These are phyloP conservation scores for Geophilus truncorum DNA, from an alignment of 2,888 invertebrate genomes.

Conservation along the genomic window DNA sequence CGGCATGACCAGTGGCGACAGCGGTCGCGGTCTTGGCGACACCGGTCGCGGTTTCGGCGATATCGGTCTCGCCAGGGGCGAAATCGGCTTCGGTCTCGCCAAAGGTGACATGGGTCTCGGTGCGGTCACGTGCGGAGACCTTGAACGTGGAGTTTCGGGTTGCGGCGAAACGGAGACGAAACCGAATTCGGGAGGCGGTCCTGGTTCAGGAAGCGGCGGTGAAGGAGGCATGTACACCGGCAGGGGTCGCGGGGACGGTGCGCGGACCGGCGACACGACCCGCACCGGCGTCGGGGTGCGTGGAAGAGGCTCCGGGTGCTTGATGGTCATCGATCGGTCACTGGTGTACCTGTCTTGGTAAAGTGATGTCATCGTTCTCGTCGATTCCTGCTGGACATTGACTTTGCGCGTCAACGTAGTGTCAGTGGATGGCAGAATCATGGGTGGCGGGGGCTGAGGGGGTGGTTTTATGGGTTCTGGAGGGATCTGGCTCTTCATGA, in stretches of 20 bases:
- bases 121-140: not conserved
- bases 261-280: not conserved
- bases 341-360: not conserved
- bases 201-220: constrained; percentile 52
- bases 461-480: constrained; percentile 44
- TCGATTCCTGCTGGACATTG: not conserved
- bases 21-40: too few relatives aligned
- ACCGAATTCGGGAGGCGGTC: constrained; percentile 57
- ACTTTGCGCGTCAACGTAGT: not conserved
- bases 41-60: not conserved
- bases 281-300: not conserved
- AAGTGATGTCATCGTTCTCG: constrained; percentile 52
- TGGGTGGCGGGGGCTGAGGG: constrained; percentile 53
- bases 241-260: not conserved
- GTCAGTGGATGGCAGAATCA: constrained; percentile 40
- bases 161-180: constrained; percentile 28
- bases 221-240: not conserved
- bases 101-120: not conserved
- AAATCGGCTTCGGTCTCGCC: constrained; percentile 51
- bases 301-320: too few relatives aligned
- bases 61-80: constrained; percentile 54
- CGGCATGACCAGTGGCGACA: not conserved
- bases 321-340: too few relatives aligned
- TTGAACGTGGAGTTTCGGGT: not conserved
- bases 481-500: constrained; percentile 50